Percentiles rank a stretch among this genome's conserved stretches.
Evolutionary conservation across 2,113 vertebrate genomes (phyloP).

Genomic region (Engraulis encrasicolus): DNA sequence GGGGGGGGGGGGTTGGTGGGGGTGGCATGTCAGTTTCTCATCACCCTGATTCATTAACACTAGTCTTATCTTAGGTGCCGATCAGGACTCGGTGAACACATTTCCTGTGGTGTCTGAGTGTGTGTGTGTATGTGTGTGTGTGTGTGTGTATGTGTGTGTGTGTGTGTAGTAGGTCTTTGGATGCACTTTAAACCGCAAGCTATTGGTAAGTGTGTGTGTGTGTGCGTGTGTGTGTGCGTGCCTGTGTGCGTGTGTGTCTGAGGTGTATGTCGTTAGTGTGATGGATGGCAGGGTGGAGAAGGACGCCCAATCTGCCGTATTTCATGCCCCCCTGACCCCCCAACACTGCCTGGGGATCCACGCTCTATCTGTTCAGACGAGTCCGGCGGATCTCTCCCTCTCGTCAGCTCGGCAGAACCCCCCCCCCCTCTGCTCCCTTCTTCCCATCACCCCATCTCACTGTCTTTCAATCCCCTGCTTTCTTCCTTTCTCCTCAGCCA

Average conservation of each 20-base stretch:
- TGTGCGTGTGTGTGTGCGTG: slow-evolving; percentile 50
- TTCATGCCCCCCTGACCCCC: slow-evolving; percentile 64
- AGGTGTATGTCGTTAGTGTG: slow-evolving; percentile 62
- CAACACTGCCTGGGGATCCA: slow-evolving; percentile 61
- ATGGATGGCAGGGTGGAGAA: slow-evolving; percentile 56
- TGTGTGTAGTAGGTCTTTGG: slow-evolving; percentile 32
- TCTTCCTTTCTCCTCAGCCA: neutral
- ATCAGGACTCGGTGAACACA: slow-evolving; percentile 53
- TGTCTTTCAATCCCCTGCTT: slow-evolving; percentile 27
- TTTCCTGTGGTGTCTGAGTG: slow-evolving; percentile 45
- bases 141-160: slow-evolving; percentile 36
- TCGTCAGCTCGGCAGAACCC: slow-evolving; percentile 28
- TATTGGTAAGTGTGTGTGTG: slow-evolving; percentile 18
- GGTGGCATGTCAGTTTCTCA: slow-evolving; percentile 58
- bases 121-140: slow-evolving; percentile 21
- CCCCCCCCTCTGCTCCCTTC: neutral
- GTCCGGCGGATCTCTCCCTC: slow-evolving; percentile 2
- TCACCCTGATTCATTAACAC: slow-evolving; percentile 72
- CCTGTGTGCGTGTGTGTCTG: slow-evolving; percentile 30
- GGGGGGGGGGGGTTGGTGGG: slow-evolving; percentile 28
- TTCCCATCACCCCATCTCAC: slow-evolving; percentile 11
- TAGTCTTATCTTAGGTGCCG: slow-evolving; percentile 69
- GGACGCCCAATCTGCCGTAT: slow-evolving; percentile 57
- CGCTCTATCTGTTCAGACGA: slow-evolving; percentile 25
- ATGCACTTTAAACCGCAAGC: slow-evolving; percentile 43